phyloP scores from a whole-genome alignment of 2,797 vertebrate genomes.

The Scarus forsteni region DNA sequence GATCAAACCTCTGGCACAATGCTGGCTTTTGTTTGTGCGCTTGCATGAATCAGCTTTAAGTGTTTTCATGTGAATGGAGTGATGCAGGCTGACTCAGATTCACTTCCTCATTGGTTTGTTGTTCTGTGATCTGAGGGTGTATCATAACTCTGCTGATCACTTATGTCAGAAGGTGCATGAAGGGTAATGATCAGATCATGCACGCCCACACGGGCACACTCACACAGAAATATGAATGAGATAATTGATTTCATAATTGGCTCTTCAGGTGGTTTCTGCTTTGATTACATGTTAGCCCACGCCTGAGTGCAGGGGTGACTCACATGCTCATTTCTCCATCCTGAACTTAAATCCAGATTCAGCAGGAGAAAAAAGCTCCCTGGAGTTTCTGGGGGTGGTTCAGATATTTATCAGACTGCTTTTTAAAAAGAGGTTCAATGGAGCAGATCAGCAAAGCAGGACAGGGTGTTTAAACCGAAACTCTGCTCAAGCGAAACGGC shows the following conservation, averaged over 20 bases:
- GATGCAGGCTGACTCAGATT: constrained; percentile 27
- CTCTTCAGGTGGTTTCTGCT: neutral
- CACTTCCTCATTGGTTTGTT: constrained; percentile 2
- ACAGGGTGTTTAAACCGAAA: constrained; percentile 27
- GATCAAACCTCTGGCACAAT: constrained; percentile 14
- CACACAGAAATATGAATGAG: constrained; percentile 5
- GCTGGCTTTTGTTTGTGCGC: neutral
- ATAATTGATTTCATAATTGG: constrained; percentile 15
- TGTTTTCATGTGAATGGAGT: constrained; percentile 16
- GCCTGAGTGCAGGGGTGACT: constrained; percentile 1
- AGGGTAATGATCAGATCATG: constrained; percentile 12
- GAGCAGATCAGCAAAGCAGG: constrained; percentile 28
- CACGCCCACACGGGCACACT: neutral
- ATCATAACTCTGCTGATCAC: constrained; percentile 66
- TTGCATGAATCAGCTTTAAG: neutral
- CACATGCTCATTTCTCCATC: neutral
- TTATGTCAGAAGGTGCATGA: constrained; percentile 31
- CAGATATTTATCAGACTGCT: constrained; percentile 25
- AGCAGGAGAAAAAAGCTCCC: neutral
- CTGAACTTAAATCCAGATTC: neutral
- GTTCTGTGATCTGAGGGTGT: constrained; percentile 46
- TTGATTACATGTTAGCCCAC: constrained; percentile 7
- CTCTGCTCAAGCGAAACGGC: neutral
- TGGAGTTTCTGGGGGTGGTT: neutral
- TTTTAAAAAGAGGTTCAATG: constrained; percentile 11